Evolutionary conservation across 2,888 invertebrate species (phyloP).

Genomic region (Epinotia bilunana): DNA sequence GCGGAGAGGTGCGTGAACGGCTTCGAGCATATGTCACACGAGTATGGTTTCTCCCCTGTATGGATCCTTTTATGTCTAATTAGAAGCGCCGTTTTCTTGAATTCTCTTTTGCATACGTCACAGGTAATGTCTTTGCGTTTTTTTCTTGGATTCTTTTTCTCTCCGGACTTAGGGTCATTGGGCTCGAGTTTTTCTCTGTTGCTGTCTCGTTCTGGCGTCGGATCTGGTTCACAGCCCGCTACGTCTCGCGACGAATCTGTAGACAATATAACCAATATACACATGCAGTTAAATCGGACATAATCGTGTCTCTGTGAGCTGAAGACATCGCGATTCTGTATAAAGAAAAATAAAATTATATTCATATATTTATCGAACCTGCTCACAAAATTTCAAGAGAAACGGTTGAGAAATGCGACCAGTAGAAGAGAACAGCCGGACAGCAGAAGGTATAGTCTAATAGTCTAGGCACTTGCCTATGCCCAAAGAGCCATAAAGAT

Average conservation of each 20-base stretch:
- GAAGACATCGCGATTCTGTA: no score
- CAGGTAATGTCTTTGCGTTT: conserved; percentile 2
- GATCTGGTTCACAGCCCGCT: neutral
- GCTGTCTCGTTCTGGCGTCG: neutral
- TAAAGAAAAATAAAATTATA: no score
- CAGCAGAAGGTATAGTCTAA: no score
- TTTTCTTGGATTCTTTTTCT: neutral
- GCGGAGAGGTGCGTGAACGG: conserved; percentile 8
- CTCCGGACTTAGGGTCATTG: neutral
- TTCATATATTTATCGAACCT: no score
- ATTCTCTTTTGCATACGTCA: conserved; percentile 3
- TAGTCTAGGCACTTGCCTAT: no score
- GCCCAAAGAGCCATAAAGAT: no score
- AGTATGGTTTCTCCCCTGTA: conserved; percentile 13
- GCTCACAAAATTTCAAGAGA: no score
- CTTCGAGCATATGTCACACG: conserved; percentile 9
- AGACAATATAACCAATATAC: neutral
- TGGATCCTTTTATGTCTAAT: conserved; percentile 1
- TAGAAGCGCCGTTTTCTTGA: conserved; percentile 1
- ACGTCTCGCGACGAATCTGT: neutral
- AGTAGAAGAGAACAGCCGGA: no score
- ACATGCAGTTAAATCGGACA: no score
- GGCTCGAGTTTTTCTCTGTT: neutral
- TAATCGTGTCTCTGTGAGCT: no score
- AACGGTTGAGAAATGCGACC: no score